phyloP scores from a whole-genome alignment of 2,888 invertebrate genomes.

The Drosophila yooni region DNA sequence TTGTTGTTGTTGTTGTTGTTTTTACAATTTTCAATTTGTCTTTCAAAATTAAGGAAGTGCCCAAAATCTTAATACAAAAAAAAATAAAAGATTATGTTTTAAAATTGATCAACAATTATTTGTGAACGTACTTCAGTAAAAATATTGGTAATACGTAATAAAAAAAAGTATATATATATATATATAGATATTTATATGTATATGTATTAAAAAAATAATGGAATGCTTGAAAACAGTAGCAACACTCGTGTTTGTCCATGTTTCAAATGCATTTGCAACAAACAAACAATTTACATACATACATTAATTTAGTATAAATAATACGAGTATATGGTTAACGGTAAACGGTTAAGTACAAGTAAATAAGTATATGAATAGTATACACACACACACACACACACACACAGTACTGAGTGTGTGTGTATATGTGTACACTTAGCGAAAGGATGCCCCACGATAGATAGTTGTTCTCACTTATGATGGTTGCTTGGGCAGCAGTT shows the following conservation, averaged over 20 bases:
- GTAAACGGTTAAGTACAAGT: slow-evolving; percentile 39
- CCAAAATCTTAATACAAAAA: slow-evolving; percentile 23
- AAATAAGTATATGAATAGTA: slow-evolving; percentile 30
- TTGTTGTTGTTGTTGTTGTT: slow-evolving; percentile 16
- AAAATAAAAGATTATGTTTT: slow-evolving; percentile 35
- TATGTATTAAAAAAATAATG: slow-evolving; percentile 5
- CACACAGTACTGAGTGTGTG: not conserved
- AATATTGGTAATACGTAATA: slow-evolving; percentile 16
- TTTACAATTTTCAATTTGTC: slow-evolving; percentile 52
- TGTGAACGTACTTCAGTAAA: slow-evolving; percentile 49
- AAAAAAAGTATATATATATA: not conserved
- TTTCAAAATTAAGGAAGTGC: slow-evolving; percentile 65
- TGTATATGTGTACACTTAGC: slow-evolving; percentile 32
- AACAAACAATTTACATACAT: slow-evolving; percentile 40
- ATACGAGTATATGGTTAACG: slow-evolving; percentile 44
- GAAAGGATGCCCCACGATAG: slow-evolving; percentile 17
- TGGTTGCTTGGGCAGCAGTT: slow-evolving; percentile 10
- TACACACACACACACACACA: slow-evolving; percentile 12
- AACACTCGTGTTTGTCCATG: slow-evolving; percentile 5
- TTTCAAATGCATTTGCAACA: slow-evolving; percentile 36
- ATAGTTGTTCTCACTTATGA: not conserved
- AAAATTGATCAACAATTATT: slow-evolving; percentile 67
- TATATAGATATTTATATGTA: not conserved
- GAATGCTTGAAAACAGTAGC: slow-evolving; percentile 20
- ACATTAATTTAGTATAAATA: slow-evolving; percentile 44